Evolutionary conservation across 2,797 vertebrate species (phyloP).

Genomic region (Myotis findleyi): DNA sequence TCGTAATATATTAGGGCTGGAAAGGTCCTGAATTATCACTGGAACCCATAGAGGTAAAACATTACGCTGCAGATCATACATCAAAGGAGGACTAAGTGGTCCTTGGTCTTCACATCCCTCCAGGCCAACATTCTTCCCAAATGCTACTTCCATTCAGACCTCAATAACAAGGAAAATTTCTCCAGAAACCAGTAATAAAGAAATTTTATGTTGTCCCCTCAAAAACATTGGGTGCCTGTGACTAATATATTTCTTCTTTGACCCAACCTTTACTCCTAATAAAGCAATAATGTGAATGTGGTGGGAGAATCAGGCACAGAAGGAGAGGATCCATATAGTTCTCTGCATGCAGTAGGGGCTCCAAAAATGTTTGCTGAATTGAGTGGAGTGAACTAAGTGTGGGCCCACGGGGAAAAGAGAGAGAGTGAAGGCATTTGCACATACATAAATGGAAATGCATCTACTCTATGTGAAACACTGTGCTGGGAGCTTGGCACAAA

Average conservation of each 20-base stretch:
- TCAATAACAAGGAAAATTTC: not conserved
- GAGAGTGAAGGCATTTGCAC: not conserved
- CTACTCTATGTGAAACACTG: not conserved
- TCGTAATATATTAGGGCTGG: not conserved
- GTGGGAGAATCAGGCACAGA: not conserved
- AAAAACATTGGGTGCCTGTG: not conserved
- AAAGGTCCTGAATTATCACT: not conserved
- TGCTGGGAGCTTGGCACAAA: conserved; percentile 35
- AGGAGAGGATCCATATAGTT: not conserved
- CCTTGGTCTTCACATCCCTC: not conserved
- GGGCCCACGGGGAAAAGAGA: not conserved
- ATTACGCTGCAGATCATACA: not conserved
- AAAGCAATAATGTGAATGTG: not conserved
- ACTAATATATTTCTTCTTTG: not conserved
- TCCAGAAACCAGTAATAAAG: not conserved
- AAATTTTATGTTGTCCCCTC: not conserved
- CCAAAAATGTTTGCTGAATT: not conserved
- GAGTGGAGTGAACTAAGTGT: not conserved
- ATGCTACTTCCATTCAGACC: not conserved
- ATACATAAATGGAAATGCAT: not conserved
- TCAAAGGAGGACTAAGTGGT: not conserved
- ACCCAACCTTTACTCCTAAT: not conserved
- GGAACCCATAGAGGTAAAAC: not conserved
- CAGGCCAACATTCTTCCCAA: not conserved
- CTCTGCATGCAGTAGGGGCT: conserved; percentile 22